Percentiles rank a stretch among this genome's conserved stretches.
Evolutionary conservation across 2,113 vertebrate genomes (phyloP).

Genomic region (Lampris megalopsis): DNA sequence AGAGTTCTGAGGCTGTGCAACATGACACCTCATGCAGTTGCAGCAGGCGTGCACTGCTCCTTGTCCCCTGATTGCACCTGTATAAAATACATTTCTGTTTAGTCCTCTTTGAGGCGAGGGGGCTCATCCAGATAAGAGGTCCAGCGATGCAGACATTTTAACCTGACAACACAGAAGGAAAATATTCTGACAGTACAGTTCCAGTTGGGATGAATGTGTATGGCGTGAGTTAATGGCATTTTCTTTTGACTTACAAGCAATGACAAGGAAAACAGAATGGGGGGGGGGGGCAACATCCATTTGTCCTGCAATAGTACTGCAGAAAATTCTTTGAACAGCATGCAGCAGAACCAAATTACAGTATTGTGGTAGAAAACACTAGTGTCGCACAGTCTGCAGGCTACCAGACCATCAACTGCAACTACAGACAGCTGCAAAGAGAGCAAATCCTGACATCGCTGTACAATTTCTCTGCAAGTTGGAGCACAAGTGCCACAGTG

Average conservation of each 20-base stretch:
- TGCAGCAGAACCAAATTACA: neutral
- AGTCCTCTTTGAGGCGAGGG: conserved; percentile 12
- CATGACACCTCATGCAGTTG: neutral
- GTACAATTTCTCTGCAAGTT: too few relatives aligned
- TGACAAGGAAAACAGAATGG: neutral
- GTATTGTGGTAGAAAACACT: neutral
- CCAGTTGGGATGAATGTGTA: conserved; percentile 4
- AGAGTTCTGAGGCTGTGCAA: conserved; percentile 4
- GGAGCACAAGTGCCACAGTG: conserved; percentile 11
- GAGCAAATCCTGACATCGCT: too few relatives aligned
- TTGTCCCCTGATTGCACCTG: neutral
- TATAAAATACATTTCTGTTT: neutral
- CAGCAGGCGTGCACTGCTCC: conserved; percentile 45
- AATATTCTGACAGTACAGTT: neutral
- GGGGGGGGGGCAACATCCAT: too few relatives aligned
- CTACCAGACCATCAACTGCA: too few relatives aligned
- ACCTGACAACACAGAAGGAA: conserved; percentile 55
- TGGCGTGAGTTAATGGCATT: neutral
- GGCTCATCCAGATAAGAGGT: conserved; percentile 29
- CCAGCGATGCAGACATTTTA: conserved; percentile 20
- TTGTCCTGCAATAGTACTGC: too few relatives aligned
- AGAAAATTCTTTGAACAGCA: too few relatives aligned
- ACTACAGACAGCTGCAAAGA: too few relatives aligned
- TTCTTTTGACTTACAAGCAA: neutral
- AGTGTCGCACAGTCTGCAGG: conserved; percentile 3